Percentiles rank a stretch among this genome's conserved stretches.
Conservation (phyloP, 2,113 vertebrate species). For the Callionymus lyra region DNA sequence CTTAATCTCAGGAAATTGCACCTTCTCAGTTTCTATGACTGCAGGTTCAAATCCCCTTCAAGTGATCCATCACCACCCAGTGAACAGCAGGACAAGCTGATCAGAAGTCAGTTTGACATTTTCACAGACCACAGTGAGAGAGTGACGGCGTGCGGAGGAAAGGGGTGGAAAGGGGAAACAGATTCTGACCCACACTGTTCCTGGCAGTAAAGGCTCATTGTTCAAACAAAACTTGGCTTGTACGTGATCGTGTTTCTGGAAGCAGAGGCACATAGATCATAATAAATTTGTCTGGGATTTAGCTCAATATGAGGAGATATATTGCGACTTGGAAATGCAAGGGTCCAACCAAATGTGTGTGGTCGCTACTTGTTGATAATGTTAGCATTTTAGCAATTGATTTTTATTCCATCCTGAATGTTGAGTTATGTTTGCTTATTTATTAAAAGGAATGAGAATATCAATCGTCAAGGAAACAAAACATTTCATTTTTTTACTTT, state of each 20-base stretch:
- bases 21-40: constrained; percentile 38
- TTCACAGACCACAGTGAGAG: constrained; percentile 14
- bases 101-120: constrained; percentile 22
- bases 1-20: constrained; percentile 44
- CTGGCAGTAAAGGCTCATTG: constrained; percentile 9
- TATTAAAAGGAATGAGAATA: too few relatives aligned
- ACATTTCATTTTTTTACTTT: too few relatives aligned
- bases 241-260: neutral
- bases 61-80: constrained; percentile 6
- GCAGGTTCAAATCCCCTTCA: constrained; percentile 8
- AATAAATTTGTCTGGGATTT: constrained; percentile 33
- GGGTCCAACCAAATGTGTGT: constrained; percentile 1
- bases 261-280: constrained; percentile 1
- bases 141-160: neutral
- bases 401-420: too few relatives aligned
- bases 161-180: constrained; percentile 5
- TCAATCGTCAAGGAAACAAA: too few relatives aligned
- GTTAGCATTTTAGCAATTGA: too few relatives aligned
- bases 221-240: too few relatives aligned
- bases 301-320: constrained; percentile 21
- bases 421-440: too few relatives aligned
- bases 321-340: constrained; percentile 20
- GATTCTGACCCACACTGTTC: constrained; percentile 2
- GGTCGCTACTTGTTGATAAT: too few relatives aligned
- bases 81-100: constrained; percentile 15